Evolutionary conservation across 1,140 invertebrate species (phyloP), one percentile per base, ranked within the genome.

Genomic region (Tyrophagus putrescentiae): DNA sequence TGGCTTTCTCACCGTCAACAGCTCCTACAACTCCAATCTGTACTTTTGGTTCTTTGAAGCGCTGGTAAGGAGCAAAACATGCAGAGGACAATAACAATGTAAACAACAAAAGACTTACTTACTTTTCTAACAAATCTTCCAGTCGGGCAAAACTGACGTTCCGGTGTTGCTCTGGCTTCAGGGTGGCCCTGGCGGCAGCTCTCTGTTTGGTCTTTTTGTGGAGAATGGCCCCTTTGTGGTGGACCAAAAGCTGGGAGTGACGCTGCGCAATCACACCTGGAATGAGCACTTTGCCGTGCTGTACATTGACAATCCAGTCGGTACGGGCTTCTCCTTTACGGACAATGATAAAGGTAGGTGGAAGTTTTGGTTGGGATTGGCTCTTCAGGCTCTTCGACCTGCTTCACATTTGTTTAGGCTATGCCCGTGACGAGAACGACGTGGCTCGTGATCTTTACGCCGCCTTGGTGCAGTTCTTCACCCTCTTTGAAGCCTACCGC

Each of bases 231-330:
- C 87, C 0, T 81, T 84, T 32, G 52, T 59, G 7, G 4, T 66
- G 0, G 77, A 76, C n/a, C 70, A 75, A 61, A 72, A 82, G 50
- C 75, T 76, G 13, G 78, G 75, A 68, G 57, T 28, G 16, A 18
- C 13, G 18, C 68, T 76, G 1, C 50, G 84, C 27, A 77, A 82
- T 67, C 80, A 79, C 42, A 81, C 82, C 5, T 91, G 87, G 87
- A 82, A 79, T 57, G 72, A 76, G 13, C 78, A 76, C 4, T 82
- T 85, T 66, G 82, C 84, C 68, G 67, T 91, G 25, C 74, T 91
- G 18, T 91, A 85, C 66, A 83, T 91, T 57, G 88, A 92, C 67
- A 89, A 87, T 70, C 88, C 87, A 4, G 86, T 87, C 34, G 84
- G 84, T 2, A 83, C 84, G 18, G 72, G 72, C n/a, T 66, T 62